Conservation (phyloP, 2,888 invertebrate genomes). For the Selenia dentaria region DNA sequence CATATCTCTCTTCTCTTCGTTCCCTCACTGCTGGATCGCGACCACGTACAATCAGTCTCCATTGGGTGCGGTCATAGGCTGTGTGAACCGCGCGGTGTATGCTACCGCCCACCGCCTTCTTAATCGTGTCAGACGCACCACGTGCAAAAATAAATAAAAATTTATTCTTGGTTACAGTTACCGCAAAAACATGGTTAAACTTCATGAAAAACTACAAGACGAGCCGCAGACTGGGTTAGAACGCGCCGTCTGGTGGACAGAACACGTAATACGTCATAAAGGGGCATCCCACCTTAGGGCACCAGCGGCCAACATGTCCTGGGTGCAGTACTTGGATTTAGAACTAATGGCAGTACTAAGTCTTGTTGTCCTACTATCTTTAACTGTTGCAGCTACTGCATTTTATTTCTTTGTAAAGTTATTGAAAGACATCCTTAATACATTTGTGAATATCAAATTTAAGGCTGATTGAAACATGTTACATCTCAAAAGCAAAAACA, state of each 20-base stretch:
- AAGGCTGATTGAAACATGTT: too few relatives aligned
- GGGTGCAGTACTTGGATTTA: conserved; percentile 38
- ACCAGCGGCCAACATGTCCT: conserved; percentile 52
- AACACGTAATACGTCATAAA: conserved; percentile 64
- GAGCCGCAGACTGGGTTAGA: conserved; percentile 61
- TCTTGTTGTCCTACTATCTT: neutral
- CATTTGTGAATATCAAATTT: too few relatives aligned
- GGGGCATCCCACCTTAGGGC: conserved; percentile 64
- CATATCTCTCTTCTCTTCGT: too few relatives aligned
- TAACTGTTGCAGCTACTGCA: neutral
- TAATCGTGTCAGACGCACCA: too few relatives aligned
- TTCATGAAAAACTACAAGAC: conserved; percentile 53
- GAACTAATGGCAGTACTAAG: neutral
- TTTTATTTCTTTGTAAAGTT: neutral
- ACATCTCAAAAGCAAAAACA: too few relatives aligned
- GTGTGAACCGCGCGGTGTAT: too few relatives aligned
- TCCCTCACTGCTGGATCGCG: too few relatives aligned
- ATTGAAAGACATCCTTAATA: neutral
- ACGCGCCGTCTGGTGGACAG: conserved; percentile 40
- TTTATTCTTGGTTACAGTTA: too few relatives aligned
- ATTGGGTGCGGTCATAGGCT: too few relatives aligned
- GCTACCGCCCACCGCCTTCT: too few relatives aligned
- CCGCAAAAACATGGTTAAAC: conserved; percentile 37
- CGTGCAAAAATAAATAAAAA: too few relatives aligned
- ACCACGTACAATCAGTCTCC: too few relatives aligned